Base-by-base conservation (phyloP, 2,888 invertebrate species). In the Marronus borbonicus region DNA sequence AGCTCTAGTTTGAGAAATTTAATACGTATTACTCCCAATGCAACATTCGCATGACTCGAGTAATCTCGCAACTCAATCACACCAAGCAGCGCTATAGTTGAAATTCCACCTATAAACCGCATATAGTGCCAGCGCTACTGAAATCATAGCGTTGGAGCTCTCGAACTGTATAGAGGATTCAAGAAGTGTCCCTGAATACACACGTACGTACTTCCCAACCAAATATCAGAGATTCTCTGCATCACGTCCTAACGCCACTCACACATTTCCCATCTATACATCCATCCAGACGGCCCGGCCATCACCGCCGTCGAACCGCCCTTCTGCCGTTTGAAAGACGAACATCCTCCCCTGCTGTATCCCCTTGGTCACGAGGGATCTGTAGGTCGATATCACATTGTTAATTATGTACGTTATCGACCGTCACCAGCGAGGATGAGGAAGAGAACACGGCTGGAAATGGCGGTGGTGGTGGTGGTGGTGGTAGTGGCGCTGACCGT, bases 321-420 rank as follows among this genome's bases (percentile, higher is more conserved):
- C 20, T n/a, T n/a, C 52, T 20, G 7, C 69, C 17, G 68, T 39
- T 50, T 60, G 76, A 77, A 78, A 76, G 76, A 66, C 52, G 68
- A 78, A 55, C 75, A 74, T 77, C 65, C 65, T 17, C 75, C 80
- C 77, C 70, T 44, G 44, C 0, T 24, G 78, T 79, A 81, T 62
- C 76, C 78, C 76, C 14, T 60, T 77, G 81, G 80, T 77, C 81
- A 80, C 76, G 75, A 68, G 81, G 80, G 80, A 84, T 83, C 83
- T 81, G 82, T 84, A 84, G 87, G 85, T 87, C 88, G 87, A 88
- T 88, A 88, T 86, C 85, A 86, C 87, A 87, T 87, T 87, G 88
- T 88, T 87, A 88, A 88, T 88, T 88, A 88, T 87, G 87, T 87
- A 88, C 84, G 84, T 83, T 86, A 88, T 87, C 87, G 87, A 87